phyloP scores from a whole-genome alignment of 2,797 vertebrate species.

The Mormyrops boulengeri region DNA sequence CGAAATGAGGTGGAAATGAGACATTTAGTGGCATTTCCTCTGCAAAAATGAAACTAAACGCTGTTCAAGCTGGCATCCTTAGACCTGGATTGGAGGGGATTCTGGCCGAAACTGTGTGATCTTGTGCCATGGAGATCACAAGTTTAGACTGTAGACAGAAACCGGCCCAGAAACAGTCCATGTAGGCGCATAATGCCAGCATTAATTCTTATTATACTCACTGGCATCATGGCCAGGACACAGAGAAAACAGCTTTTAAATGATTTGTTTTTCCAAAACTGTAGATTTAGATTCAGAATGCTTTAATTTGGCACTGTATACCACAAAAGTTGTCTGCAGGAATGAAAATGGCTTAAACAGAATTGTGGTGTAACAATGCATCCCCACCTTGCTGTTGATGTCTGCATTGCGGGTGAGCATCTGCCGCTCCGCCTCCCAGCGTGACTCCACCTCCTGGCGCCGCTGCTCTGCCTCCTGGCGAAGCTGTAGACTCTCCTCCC shows the following conservation, averaged over 20 bases:
- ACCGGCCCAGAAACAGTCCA: background rate
- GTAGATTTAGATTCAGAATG: background rate
- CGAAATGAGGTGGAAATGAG: background rate
- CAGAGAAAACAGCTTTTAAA: background rate
- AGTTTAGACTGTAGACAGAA: background rate
- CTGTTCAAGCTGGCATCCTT: background rate
- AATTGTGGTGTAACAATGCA: background rate
- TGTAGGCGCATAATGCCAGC: background rate
- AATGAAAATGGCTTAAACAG: background rate
- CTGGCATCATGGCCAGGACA: background rate
- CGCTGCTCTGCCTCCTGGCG: slow-evolving; percentile 65
- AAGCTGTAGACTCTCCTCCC: slow-evolving; percentile 67
- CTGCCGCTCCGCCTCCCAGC: slow-evolving; percentile 75
- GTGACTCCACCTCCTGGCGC: slow-evolving; percentile 63
- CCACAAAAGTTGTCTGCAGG: background rate
- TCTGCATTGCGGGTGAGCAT: slow-evolving; percentile 62
- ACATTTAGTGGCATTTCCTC: background rate
- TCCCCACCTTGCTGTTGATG: slow-evolving; percentile 50
- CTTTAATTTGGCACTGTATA: background rate
- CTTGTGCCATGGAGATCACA: background rate
- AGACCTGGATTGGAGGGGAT: background rate
- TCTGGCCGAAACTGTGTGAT: background rate
- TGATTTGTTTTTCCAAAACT: background rate
- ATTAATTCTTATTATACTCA: background rate
- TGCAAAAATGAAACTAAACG: background rate